Conservation (phyloP, 2,888 invertebrate genomes). For the Idaea aversata region DNA sequence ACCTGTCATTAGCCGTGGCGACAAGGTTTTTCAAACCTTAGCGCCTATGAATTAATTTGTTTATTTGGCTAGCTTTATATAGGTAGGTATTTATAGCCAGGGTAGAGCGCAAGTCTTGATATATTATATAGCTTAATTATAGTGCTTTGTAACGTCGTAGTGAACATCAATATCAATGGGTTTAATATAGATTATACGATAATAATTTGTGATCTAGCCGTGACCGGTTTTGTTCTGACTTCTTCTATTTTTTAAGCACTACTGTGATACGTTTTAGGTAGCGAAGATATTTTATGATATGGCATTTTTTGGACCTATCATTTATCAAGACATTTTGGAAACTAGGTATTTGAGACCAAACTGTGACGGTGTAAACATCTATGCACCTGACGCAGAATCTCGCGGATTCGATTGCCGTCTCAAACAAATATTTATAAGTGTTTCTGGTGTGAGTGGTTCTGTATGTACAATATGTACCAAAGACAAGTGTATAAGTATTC, state of each 20-base stretch:
- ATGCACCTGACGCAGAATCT: too few relatives aligned
- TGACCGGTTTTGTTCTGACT: background rate
- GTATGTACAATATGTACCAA: too few relatives aligned
- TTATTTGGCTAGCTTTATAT: conserved; percentile 3
- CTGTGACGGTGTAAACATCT: too few relatives aligned
- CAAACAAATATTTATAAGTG: too few relatives aligned
- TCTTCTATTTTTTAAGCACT: background rate
- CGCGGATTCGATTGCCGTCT: too few relatives aligned
- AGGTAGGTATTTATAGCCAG: background rate
- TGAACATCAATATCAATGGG: background rate
- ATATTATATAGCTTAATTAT: background rate
- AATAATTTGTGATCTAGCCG: background rate
- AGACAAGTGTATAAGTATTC: too few relatives aligned
- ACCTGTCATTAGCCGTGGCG: conserved; percentile 15
- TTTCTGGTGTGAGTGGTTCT: too few relatives aligned
- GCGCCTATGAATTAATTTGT: conserved; percentile 6
- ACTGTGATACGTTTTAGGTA: too few relatives aligned
- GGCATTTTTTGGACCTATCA: too few relatives aligned
- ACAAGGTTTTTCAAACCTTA: conserved; percentile 10
- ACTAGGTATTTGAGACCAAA: too few relatives aligned
- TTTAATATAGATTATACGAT: background rate
- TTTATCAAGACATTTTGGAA: too few relatives aligned
- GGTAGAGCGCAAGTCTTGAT: background rate
- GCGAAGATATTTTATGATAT: too few relatives aligned
- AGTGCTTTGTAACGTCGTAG: background rate